Percentiles rank a stretch among this genome's conserved stretches.
Conservation (phyloP, 2,113 vertebrate species). For the Rhodinocichla rosea region DNA sequence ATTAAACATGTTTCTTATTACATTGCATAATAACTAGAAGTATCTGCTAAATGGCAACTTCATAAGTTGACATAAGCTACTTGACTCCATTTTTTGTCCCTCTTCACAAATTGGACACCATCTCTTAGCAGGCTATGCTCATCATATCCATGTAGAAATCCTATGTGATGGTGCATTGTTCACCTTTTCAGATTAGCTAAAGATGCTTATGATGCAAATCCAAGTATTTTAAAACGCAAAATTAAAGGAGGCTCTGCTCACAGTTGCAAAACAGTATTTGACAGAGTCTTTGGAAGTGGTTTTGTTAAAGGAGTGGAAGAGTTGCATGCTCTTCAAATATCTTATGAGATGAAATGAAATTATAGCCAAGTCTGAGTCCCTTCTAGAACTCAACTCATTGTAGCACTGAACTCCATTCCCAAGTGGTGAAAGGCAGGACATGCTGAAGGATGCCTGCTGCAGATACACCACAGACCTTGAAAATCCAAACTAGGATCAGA, state of each 20-base stretch:
- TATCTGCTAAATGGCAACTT: neutral
- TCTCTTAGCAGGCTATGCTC: neutral
- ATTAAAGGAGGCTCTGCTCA: neutral
- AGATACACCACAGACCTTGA: neutral
- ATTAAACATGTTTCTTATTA: slow-evolving; percentile 23
- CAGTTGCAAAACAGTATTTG: neutral
- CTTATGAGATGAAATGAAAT: neutral
- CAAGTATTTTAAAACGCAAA: neutral
- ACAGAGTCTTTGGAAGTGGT: neutral
- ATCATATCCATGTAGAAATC: neutral
- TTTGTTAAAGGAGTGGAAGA: slow-evolving; percentile 21
- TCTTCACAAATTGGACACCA: neutral
- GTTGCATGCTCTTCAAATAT: neutral
- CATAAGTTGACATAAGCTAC: neutral
- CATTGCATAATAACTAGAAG: neutral
- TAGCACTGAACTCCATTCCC: neutral
- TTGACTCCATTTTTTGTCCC: neutral
- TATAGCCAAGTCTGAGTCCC: neutral
- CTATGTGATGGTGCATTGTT: neutral
- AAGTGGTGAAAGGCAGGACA: neutral
- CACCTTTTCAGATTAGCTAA: neutral
- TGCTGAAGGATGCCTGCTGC: neutral
- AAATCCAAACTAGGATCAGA: neutral
- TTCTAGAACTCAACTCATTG: neutral
- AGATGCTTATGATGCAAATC: neutral